These are phyloP conservation scores for Himalopsyche phryganea DNA, from an alignment of 1,140 invertebrate genomes.

Conservation along the genomic window DNA sequence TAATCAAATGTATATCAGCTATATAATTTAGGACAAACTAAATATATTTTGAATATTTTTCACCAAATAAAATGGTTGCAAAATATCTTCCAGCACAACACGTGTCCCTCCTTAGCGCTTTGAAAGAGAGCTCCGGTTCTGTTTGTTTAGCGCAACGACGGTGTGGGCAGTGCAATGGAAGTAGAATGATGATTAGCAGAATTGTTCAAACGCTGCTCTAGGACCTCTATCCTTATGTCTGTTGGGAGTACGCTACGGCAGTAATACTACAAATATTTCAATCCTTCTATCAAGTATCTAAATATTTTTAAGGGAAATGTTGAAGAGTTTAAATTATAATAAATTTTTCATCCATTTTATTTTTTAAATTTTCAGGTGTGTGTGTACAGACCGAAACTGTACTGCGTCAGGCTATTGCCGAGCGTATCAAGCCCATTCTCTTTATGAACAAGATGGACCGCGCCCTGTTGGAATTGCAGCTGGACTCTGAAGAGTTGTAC, in stretches of 20 bases:
- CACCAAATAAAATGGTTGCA: too few relatives aligned
- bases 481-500: slow-evolving; percentile 95
- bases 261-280: slow-evolving; percentile 40
- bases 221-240: slow-evolving; percentile 68
- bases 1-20: too few relatives aligned
- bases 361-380: slow-evolving; percentile 85
- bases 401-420: slow-evolving; percentile 96
- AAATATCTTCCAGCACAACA: slow-evolving; percentile 50
- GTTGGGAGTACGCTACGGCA: slow-evolving; percentile 54
- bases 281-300: too few relatives aligned
- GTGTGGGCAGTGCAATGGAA: slow-evolving; percentile 54
- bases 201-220: slow-evolving; percentile 56
- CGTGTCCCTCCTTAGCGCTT: slow-evolving; percentile 48
- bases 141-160: slow-evolving; percentile 38
- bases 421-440: slow-evolving; percentile 97
- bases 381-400: slow-evolving; percentile 99
- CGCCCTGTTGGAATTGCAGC: slow-evolving; percentile 90
- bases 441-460: slow-evolving; percentile 99
- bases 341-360: too few relatives aligned
- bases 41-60: too few relatives aligned
- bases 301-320: too few relatives aligned
- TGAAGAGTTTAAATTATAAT: too few relatives aligned
- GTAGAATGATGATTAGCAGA: slow-evolving; percentile 39
- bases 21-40: too few relatives aligned
- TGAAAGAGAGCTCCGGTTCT: slow-evolving; percentile 30